Percentiles rank a stretch among this genome's conserved stretches.
These are phyloP conservation scores for Rhimphoctona megacephalus DNA, from an alignment of 2,888 invertebrate species.

Conservation along the genomic window DNA sequence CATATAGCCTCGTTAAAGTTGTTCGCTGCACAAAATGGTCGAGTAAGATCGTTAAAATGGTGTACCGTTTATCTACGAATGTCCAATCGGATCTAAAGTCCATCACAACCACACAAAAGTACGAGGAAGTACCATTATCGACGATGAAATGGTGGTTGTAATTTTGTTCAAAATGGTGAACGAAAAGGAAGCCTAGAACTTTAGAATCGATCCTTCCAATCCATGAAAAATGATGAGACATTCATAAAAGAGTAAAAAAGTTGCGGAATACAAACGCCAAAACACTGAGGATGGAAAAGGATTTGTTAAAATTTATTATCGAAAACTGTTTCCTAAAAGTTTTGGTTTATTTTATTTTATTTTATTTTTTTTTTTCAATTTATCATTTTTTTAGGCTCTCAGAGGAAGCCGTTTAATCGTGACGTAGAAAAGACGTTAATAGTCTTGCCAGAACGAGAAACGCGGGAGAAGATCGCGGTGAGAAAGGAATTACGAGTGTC, in stretches of 20 bases:
- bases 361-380: background rate
- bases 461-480: conserved; percentile 22
- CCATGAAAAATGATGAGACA: background rate
- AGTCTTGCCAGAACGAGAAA: conserved; percentile 4
- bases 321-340: background rate
- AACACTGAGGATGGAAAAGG: background rate
- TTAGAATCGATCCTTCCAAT: background rate
- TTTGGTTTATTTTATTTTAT: too few species aligned
- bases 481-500: conserved; percentile 47
- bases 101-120: background rate
- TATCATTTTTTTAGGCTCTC: background rate
- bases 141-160: background rate
- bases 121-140: background rate
- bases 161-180: background rate
- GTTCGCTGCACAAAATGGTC: background rate
- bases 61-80: background rate
- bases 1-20: background rate
- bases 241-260: background rate
- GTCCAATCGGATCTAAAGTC: background rate
- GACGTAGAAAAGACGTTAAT: conserved; percentile 10
- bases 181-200: background rate
- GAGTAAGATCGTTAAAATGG: background rate
- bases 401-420: conserved; percentile 8
- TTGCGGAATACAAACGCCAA: background rate
- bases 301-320: background rate